Evolutionary conservation across 2,888 invertebrate species (phyloP).

Genomic region (Brachyptera putata): DNA sequence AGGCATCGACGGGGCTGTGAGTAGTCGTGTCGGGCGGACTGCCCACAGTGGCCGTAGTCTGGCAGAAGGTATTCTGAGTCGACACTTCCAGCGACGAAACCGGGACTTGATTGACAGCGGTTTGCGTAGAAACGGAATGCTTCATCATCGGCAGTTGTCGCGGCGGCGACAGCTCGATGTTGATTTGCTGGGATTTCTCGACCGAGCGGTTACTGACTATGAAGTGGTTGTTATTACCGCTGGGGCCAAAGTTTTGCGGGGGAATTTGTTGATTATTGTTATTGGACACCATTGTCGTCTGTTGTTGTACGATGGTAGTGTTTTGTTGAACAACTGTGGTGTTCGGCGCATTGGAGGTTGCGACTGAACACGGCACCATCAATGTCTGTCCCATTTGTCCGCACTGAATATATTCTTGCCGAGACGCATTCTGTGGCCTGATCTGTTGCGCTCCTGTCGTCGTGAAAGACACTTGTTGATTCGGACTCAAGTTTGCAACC

Average conservation of each 20-base stretch:
- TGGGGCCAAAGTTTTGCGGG: conserved; percentile 2
- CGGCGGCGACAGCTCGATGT: conserved; percentile 40
- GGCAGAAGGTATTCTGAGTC: conserved; percentile 39
- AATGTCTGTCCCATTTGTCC: conserved; percentile 65
- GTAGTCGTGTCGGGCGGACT: conserved; percentile 84
- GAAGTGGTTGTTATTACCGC: conserved; percentile 23
- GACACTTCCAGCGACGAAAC: conserved; percentile 41
- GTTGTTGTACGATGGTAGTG: conserved; percentile 78
- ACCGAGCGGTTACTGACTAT: conserved; percentile 21
- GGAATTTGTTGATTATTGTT: conserved; percentile 51
- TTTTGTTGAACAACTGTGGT: conserved; percentile 80
- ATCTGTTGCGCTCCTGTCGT: conserved; percentile 45
- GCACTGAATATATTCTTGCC: conserved; percentile 68
- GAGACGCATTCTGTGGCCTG: conserved; percentile 37
- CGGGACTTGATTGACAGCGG: conserved; percentile 54
- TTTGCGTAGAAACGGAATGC: conserved; percentile 73
- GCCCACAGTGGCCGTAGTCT: conserved; percentile 48
- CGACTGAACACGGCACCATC: conserved; percentile 61
- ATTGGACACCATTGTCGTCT: conserved; percentile 71
- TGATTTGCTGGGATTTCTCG: conserved; percentile 19
- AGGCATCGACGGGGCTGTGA: conserved; percentile 66
- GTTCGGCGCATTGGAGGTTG: conserved; percentile 44
- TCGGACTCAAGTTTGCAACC: conserved; percentile 65
- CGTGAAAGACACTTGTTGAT: conserved; percentile 61
- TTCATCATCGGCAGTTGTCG: conserved; percentile 42